Percentiles rank a stretch among this genome's conserved stretches.
These are phyloP conservation scores for Epinephelus lanceolatus DNA, from an alignment of 2,113 vertebrate species.

Conservation along the genomic window DNA sequence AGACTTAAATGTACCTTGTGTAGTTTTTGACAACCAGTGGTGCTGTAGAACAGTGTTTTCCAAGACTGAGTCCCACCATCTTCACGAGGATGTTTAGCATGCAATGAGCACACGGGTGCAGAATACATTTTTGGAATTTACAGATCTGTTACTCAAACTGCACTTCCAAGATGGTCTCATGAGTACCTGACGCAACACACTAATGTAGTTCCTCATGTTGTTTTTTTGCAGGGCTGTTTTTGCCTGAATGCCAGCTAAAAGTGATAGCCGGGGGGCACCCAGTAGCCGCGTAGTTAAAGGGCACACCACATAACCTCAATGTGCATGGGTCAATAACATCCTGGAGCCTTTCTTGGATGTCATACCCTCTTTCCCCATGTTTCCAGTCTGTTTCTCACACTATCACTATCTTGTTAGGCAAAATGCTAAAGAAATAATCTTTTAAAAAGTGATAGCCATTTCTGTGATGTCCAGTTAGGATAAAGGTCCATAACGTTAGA, in stretches of 20 bases:
- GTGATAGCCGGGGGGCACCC: background rate
- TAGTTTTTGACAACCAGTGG: background rate
- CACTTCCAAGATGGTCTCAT: background rate
- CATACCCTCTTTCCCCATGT: background rate
- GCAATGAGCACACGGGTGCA: constrained; percentile 8
- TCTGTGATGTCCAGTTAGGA: background rate
- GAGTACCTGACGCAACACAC: background rate
- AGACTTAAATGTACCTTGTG: background rate
- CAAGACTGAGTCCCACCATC: background rate
- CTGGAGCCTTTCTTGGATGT: background rate
- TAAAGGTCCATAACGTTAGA: no score
- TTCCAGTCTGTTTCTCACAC: background rate
- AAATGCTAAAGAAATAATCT: background rate
- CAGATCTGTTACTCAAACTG: background rate
- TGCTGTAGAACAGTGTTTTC: background rate
- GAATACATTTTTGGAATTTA: background rate
- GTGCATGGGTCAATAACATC: background rate
- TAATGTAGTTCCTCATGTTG: background rate
- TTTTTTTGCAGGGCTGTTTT: background rate
- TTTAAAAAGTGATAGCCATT: background rate
- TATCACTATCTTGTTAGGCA: background rate
- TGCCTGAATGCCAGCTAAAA: background rate
- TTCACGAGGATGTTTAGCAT: background rate
- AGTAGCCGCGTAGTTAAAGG: background rate
- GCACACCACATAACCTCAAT: background rate